Evolutionary conservation across 2,888 invertebrate genomes (phyloP).

Genomic region (Buathra laborator): DNA sequence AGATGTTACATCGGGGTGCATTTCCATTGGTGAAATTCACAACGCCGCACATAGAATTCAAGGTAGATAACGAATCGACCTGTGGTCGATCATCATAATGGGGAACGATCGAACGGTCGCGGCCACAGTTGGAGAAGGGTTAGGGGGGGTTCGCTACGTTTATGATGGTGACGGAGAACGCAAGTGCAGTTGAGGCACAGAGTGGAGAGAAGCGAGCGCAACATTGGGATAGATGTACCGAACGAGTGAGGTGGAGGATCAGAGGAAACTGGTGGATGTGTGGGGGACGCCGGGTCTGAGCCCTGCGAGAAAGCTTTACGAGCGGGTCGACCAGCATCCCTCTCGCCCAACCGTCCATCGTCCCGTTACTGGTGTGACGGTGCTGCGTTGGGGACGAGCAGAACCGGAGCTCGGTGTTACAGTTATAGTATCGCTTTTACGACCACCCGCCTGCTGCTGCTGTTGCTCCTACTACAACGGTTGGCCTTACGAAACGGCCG

Average conservation of each 20-base stretch:
- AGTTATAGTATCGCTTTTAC: constrained; percentile 75
- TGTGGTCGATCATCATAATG: constrained; percentile 59
- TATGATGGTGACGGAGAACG: constrained; percentile 22
- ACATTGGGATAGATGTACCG: constrained; percentile 3
- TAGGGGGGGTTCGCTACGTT: constrained; percentile 15
- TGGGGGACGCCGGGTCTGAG: constrained; percentile 4
- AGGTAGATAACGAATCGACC: constrained; percentile 54
- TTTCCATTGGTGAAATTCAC: not conserved
- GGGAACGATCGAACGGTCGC: constrained; percentile 13
- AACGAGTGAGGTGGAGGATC: constrained; percentile 17
- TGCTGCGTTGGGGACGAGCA: constrained; percentile 17
- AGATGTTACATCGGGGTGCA: too few relatives aligned
- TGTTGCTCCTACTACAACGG: constrained; percentile 3
- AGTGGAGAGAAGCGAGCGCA: not conserved
- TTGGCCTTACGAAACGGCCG: constrained; percentile 39
- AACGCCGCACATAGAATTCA: constrained; percentile 16
- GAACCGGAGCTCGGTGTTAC: constrained; percentile 53
- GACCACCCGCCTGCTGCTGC: constrained; percentile 69
- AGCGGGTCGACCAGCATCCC: constrained; percentile 43
- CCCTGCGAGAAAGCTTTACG: constrained; percentile 52
- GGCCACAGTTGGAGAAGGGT: not conserved
- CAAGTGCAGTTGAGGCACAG: not conserved
- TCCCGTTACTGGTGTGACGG: constrained; percentile 22
- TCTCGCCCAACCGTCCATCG: constrained; percentile 24
- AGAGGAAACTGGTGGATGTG: not conserved